Evolutionary conservation across 2,888 invertebrate species (phyloP).

Genomic region (Phortica okadai): DNA sequence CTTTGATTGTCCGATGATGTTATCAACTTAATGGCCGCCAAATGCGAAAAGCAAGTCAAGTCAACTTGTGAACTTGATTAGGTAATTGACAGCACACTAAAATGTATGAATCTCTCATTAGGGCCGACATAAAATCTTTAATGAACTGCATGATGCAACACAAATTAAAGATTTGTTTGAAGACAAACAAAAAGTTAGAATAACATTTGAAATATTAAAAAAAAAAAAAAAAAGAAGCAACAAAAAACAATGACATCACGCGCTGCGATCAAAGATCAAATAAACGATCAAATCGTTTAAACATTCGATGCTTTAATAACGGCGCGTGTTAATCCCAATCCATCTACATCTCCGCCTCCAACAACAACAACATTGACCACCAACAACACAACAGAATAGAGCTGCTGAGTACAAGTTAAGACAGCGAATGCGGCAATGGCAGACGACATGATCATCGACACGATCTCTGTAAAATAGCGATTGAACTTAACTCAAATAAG

Average conservation of each 20-base stretch:
- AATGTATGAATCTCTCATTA: too few relatives aligned
- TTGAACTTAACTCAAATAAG: constrained; percentile 46
- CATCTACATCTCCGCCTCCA: neutral
- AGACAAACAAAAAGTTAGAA: too few relatives aligned
- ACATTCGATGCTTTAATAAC: neutral
- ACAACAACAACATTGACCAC: constrained; percentile 13
- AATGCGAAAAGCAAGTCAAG: too few relatives aligned
- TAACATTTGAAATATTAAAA: too few relatives aligned
- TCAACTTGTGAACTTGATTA: too few relatives aligned
- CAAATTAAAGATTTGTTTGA: too few relatives aligned
- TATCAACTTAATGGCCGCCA: too few relatives aligned
- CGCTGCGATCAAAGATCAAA: neutral
- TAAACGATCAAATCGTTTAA: neutral
- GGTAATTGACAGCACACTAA: too few relatives aligned
- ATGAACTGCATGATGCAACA: too few relatives aligned
- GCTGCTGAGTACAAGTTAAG: neutral
- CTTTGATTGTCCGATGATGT: too few relatives aligned
- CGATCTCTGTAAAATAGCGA: constrained; percentile 66
- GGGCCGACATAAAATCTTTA: too few relatives aligned
- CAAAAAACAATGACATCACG: neutral
- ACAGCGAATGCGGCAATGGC: neutral
- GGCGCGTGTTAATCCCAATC: neutral
- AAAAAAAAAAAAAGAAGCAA: neutral
- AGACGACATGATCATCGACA: constrained; percentile 61
- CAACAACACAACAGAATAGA: neutral